Evolutionary conservation across 92 coral and sea anemone species (phyloP).

Genomic region (Meandrina meandrites): DNA sequence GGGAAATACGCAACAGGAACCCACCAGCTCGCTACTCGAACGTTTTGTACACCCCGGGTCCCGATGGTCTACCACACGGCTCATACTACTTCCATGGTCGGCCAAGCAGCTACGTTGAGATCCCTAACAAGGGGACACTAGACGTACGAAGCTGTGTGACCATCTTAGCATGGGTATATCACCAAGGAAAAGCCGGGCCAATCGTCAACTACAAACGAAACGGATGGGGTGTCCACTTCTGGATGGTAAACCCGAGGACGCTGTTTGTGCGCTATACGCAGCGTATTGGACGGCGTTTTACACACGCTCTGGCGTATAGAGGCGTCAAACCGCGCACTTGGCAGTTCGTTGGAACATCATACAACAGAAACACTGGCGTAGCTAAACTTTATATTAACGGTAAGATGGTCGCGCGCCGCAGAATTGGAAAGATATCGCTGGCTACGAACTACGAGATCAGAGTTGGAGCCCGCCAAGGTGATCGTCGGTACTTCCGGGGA

Average conservation of each 20-base stretch:
- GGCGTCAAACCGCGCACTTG: slow-evolving; percentile 58
- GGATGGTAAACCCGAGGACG: slow-evolving; percentile 57
- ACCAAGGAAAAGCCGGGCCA: slow-evolving; percentile 71
- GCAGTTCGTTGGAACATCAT: slow-evolving; percentile 82
- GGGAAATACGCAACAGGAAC: slow-evolving; percentile 60
- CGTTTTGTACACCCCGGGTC: slow-evolving; percentile 63
- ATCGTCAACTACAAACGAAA: slow-evolving; percentile 66
- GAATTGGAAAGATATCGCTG: slow-evolving; percentile 58
- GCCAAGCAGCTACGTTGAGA: slow-evolving; percentile 62
- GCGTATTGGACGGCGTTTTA: slow-evolving; percentile 50
- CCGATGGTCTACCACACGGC: slow-evolving; percentile 65
- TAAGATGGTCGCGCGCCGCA: slow-evolving; percentile 56
- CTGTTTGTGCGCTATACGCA: slow-evolving; percentile 70
- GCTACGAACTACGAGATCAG: slow-evolving; percentile 79
- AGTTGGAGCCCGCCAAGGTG: slow-evolving; percentile 69
- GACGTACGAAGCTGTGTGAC: slow-evolving; percentile 71
- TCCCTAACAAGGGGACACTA: slow-evolving; percentile 70
- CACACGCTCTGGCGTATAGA: slow-evolving; percentile 44
- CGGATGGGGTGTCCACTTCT: slow-evolving; percentile 77
- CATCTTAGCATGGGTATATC: slow-evolving; percentile 68
- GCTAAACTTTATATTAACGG: slow-evolving; percentile 76
- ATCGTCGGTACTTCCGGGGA: slow-evolving; percentile 72
- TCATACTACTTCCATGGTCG: slow-evolving; percentile 64
- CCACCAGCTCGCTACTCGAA: slow-evolving; percentile 44
- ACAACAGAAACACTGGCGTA: slow-evolving; percentile 68